phyloP scores from a whole-genome alignment of 1,140 invertebrate genomes.

The Diabrotica virgifera region DNA sequence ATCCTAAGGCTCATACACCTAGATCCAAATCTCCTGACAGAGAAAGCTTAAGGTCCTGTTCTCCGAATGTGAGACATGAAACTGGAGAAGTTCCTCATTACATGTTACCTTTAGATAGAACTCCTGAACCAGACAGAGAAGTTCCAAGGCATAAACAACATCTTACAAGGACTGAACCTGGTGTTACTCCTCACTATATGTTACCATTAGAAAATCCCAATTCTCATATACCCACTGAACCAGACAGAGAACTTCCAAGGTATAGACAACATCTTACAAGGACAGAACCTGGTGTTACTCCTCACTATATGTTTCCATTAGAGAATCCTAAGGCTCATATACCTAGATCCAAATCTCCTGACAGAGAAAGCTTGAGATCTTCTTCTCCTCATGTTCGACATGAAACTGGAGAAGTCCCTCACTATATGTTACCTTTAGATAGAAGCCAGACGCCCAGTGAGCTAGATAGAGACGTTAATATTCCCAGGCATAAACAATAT shows the following conservation, averaged over 20 bases:
- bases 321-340: slow-evolving; percentile 36
- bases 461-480: background rate
- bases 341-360: slow-evolving; percentile 10
- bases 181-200: slow-evolving; percentile 19
- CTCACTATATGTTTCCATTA: slow-evolving; percentile 8
- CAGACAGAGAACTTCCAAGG: background rate
- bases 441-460: too few species aligned
- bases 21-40: slow-evolving; percentile 27
- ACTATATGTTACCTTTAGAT: background rate
- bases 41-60: slow-evolving; percentile 12
- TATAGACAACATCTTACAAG: too few species aligned
- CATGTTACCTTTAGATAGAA: background rate
- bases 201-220: too few species aligned
- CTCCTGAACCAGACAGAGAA: background rate
- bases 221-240: background rate
- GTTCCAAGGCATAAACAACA: background rate
- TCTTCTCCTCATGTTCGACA: background rate
- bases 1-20: background rate
- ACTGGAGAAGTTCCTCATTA: slow-evolving; percentile 8
- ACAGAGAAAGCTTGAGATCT: background rate
- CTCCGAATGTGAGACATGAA: slow-evolving; percentile 22
- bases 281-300: background rate
- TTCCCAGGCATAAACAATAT: background rate
- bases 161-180: background rate
- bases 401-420: slow-evolving; percentile 5